Percentiles rank a stretch among this genome's conserved stretches.
Evolutionary conservation across 1,140 invertebrate species (phyloP).

Genomic region (Catajapyx aquilonaris): DNA sequence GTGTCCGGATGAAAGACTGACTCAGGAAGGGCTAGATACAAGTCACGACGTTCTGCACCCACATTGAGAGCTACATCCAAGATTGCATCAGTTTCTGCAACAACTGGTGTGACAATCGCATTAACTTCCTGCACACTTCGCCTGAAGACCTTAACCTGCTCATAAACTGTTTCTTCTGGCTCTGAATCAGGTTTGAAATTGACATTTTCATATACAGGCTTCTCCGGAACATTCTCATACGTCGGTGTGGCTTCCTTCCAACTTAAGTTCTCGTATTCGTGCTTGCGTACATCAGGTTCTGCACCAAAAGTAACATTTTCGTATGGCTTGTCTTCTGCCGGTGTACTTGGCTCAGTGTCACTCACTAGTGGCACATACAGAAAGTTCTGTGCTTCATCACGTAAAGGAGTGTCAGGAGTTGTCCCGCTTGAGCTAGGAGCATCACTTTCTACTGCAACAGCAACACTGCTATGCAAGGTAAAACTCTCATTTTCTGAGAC

Average conservation of each 20-base stretch:
- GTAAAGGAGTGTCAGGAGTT: constrained; percentile 12
- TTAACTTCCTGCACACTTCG: constrained; percentile 52
- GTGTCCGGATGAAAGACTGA: too few relatives aligned
- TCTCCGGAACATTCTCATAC: constrained; percentile 1
- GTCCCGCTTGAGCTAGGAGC: constrained; percentile 7
- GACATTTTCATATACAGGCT: constrained; percentile 10
- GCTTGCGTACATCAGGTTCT: too few relatives aligned
- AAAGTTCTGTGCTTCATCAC: not conserved
- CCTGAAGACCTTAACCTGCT: constrained; percentile 48
- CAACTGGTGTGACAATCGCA: constrained; percentile 24
- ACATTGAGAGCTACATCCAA: not conserved
- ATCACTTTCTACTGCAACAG: too few relatives aligned
- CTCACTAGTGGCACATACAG: constrained; percentile 7
- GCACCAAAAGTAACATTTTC: constrained; percentile 11
- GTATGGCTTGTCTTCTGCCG: constrained; percentile 6
- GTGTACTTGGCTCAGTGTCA: constrained; percentile 5
- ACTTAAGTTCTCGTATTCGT: too few relatives aligned
- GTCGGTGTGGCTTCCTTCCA: too few relatives aligned
- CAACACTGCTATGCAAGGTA: constrained; percentile 14
- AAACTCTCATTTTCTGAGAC: constrained; percentile 19
- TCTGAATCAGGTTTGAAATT: constrained; percentile 4
- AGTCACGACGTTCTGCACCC: not conserved
- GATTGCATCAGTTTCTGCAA: not conserved
- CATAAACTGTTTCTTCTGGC: constrained; percentile 31
- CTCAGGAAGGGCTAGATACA: too few relatives aligned